Conservation (phyloP, 2,888 invertebrate species). For the Sinelater perroti region DNA sequence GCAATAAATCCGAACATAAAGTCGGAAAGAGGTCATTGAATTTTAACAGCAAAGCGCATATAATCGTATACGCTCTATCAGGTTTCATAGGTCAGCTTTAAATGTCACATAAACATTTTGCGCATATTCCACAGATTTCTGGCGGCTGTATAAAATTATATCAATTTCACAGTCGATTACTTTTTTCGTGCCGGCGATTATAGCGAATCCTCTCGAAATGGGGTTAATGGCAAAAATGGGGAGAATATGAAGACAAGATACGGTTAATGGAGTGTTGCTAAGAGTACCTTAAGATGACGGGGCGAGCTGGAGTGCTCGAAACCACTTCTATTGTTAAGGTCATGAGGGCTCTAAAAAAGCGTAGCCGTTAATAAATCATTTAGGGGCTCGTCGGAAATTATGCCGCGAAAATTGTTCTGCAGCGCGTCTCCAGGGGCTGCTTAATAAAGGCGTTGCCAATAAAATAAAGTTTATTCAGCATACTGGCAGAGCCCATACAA, state of each 20-base stretch:
- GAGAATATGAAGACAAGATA: slow-evolving; percentile 26
- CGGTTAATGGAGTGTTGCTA: slow-evolving; percentile 15
- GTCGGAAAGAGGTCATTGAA: slow-evolving; percentile 1
- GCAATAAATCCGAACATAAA: slow-evolving; percentile 5
- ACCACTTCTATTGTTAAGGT: too few relatives aligned
- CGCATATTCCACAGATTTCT: slow-evolving; percentile 8
- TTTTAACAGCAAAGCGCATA: background rate
- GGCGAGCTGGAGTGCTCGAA: too few relatives aligned
- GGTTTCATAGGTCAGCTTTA: slow-evolving; percentile 5
- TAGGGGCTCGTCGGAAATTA: too few relatives aligned
- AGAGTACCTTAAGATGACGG: slow-evolving; percentile 1
- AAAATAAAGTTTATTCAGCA: too few relatives aligned
- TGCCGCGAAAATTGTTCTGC: too few relatives aligned
- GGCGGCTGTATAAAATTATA: slow-evolving; percentile 27
- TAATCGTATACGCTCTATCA: background rate
- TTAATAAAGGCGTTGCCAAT: too few relatives aligned
- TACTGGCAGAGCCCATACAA: too few relatives aligned
- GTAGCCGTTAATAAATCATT: too few relatives aligned
- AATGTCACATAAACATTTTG: slow-evolving; percentile 27
- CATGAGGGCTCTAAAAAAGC: too few relatives aligned
- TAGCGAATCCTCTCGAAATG: slow-evolving; percentile 26
- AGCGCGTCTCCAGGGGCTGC: too few relatives aligned
- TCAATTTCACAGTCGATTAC: slow-evolving; percentile 35
- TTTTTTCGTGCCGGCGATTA: slow-evolving; percentile 22
- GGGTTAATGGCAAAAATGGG: slow-evolving; percentile 26